Evolutionary conservation across 2,888 invertebrate genomes (phyloP), one percentile per base, ranked within the genome.

Genomic region (Eupeodes latifasciatus): DNA sequence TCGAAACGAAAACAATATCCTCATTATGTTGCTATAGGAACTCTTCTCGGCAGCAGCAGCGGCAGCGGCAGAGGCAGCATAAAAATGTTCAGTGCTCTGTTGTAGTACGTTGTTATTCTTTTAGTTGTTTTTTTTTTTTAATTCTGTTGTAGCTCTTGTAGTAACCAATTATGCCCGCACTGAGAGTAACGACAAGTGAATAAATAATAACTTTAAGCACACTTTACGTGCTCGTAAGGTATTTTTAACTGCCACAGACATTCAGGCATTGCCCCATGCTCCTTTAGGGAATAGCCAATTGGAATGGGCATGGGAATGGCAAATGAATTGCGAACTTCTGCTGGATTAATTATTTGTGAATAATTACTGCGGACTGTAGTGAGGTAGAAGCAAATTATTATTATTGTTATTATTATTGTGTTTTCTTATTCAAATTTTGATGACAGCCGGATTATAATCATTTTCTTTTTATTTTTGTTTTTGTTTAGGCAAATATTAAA

Each of bases 291-390:
- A 72, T 71, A 47, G 4, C 40, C 62, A 62, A 44, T 44, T 62
- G 40, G 49, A 49, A 67, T 62, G 62, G 62, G 62, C 62, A 81
- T 55, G 66, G 11, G 55, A 81, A 69, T 71, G 72, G 53, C 47
- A 72, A 72, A 57, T 57, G 34, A 76, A 72, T 47, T 47, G 59
- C 47, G 59, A 67, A 55, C 49, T 80, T 67, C 79, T 79, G 55
- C 40, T 55, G 69, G 84, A 85, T 81, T 88, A 88, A 85, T 88
- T 88, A 88, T 88, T 88, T 85, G 88, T 85, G 81, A 85, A 88
- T 84, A 88, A 87, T 87, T 84, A 88, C 88, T 88, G 88, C 88
- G 69, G 88, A 88, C 69, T 74, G 69, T 71, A 81, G 69, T 71
- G 19, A 66, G 72, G 51, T 64, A 57, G 51, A 82, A 71, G 51